phyloP scores from a whole-genome alignment of 2,888 invertebrate species.

The Arrhopalites spinosus region DNA sequence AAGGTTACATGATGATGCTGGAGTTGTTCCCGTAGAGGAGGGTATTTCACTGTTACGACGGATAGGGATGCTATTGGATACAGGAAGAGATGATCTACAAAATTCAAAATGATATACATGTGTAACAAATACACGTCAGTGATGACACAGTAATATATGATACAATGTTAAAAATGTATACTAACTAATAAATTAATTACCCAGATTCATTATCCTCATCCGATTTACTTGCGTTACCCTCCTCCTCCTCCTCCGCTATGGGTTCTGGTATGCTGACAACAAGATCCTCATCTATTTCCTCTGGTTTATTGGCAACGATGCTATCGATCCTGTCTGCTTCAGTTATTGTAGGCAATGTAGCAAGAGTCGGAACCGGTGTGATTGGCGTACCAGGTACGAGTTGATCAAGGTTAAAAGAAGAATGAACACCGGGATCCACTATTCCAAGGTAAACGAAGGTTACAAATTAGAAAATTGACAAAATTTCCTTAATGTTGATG shows the following conservation, averaged over 20 bases:
- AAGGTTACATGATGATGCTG: slow-evolving; percentile 22
- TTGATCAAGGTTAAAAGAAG: slow-evolving; percentile 82
- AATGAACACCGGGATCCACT: slow-evolving; percentile 91
- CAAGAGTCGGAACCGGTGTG: slow-evolving; percentile 80
- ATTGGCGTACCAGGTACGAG: slow-evolving; percentile 72
- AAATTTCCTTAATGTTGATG: too few species aligned
- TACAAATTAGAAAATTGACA: too few species aligned
- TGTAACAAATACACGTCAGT: background rate
- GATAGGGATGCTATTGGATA: slow-evolving; percentile 3
- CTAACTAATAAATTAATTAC: background rate
- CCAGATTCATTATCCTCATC: slow-evolving; percentile 10
- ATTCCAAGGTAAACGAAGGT: too few species aligned
- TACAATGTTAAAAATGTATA: background rate
- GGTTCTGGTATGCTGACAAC: slow-evolving; percentile 50
- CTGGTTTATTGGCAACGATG: slow-evolving; percentile 16
- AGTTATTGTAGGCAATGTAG: slow-evolving; percentile 86
- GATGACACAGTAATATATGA: background rate
- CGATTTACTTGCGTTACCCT: slow-evolving; percentile 20
- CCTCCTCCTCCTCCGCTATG: slow-evolving; percentile 54
- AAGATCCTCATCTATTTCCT: slow-evolving; percentile 34
- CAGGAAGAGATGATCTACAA: slow-evolving; percentile 32
- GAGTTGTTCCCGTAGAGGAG: slow-evolving; percentile 30
- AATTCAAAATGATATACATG: background rate
- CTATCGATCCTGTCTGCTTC: slow-evolving; percentile 65
- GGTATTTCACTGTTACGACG: slow-evolving; percentile 49